Conservation (phyloP, 2,888 invertebrate genomes). For the Perizoma flavofasciatum region DNA sequence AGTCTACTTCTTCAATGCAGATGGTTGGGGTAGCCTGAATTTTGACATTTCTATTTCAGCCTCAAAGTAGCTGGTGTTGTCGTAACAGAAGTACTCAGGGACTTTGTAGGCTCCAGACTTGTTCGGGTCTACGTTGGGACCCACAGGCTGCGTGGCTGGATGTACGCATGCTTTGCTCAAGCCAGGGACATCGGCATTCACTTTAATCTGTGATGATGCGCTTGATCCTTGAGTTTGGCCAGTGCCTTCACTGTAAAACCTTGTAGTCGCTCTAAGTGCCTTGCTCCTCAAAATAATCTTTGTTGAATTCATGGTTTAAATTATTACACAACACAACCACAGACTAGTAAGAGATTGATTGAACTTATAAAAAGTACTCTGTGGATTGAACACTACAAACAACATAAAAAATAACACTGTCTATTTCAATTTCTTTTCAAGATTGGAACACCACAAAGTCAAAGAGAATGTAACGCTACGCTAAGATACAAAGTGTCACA, state of each 20-base stretch:
- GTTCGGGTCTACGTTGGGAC: constrained; percentile 86
- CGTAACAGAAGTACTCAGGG: constrained; percentile 94
- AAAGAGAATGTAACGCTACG: no score
- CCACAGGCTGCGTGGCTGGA: constrained; percentile 83
- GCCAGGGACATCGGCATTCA: constrained; percentile 83
- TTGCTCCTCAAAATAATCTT: constrained; percentile 43
- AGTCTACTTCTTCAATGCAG: constrained; percentile 74
- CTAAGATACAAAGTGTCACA: no score
- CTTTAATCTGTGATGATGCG: constrained; percentile 38
- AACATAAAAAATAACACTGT: no score
- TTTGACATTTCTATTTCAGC: constrained; percentile 94
- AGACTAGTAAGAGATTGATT: no score
- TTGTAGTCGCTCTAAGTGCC: constrained; percentile 42
- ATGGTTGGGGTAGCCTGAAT: constrained; percentile 91
- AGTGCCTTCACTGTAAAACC: constrained; percentile 57
- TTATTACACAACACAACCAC: constrained; percentile 26
- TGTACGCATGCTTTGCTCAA: constrained; percentile 85
- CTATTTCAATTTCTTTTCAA: no score
- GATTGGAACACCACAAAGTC: no score
- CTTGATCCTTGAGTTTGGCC: constrained; percentile 42
- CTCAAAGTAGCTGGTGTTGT: constrained; percentile 90
- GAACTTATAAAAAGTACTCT: no score
- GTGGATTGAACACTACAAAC: no score
- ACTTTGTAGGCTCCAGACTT: constrained; percentile 91
- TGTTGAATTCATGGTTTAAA: constrained; percentile 34